These are phyloP conservation scores for Merodon equestris DNA, from an alignment of 2,888 invertebrate genomes.

Conservation along the genomic window DNA sequence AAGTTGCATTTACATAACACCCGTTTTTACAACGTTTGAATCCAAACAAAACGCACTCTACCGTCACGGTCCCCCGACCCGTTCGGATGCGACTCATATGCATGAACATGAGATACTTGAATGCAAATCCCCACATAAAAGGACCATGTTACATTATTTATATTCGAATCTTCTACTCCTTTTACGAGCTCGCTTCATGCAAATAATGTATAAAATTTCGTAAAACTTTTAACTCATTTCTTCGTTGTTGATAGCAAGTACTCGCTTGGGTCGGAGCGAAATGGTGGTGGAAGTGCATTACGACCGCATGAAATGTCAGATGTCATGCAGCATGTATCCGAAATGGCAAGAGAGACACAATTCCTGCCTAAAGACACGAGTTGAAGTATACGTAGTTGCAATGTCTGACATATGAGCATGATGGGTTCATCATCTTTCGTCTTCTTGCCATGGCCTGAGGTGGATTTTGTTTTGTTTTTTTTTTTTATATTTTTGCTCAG, in stretches of 20 bases:
- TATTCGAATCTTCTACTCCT: constrained; percentile 4
- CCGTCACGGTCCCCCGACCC: too few relatives aligned
- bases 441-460: background rate
- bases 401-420: constrained; percentile 57
- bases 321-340: constrained; percentile 33
- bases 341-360: constrained; percentile 11
- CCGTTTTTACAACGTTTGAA: too few relatives aligned
- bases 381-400: constrained; percentile 14
- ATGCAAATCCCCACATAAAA: constrained; percentile 28
- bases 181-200: constrained; percentile 23
- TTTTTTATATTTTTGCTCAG: background rate
- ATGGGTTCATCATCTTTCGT: constrained; percentile 49
- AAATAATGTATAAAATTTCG: constrained; percentile 42
- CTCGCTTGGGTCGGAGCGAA: too few relatives aligned
- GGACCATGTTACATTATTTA: constrained; percentile 21
- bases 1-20: too few relatives aligned
- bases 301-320: constrained; percentile 30
- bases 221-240: background rate
- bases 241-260: too few relatives aligned
- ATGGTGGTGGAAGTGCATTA: background rate
- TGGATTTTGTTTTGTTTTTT: background rate
- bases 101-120: background rate
- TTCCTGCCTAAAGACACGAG: constrained; percentile 3
- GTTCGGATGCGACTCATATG: too few relatives aligned
- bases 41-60: too few relatives aligned